phyloP scores from a whole-genome alignment of 2,888 invertebrate species.

The Platypus cylindrus region DNA sequence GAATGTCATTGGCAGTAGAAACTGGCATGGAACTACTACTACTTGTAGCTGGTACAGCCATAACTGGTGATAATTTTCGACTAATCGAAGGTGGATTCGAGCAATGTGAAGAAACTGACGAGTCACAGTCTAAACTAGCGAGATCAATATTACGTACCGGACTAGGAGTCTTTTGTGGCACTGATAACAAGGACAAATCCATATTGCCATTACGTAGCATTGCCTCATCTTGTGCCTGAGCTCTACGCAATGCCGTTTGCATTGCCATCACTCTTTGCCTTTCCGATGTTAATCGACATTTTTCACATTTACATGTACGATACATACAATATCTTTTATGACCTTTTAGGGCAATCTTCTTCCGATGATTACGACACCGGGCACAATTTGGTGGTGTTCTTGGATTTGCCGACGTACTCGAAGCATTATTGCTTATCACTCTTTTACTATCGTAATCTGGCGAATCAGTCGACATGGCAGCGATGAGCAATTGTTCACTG shows the following conservation, averaged over 20 bases:
- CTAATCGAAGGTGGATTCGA: conserved; percentile 30
- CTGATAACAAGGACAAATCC: conserved; percentile 34
- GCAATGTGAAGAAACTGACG: conserved; percentile 48
- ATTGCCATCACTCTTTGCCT: conserved; percentile 80
- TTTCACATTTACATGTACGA: conserved; percentile 72
- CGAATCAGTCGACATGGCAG: conserved; percentile 32
- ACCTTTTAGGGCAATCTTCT: conserved; percentile 77
- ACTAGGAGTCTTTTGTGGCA: conserved; percentile 27
- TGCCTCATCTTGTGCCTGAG: conserved; percentile 75
- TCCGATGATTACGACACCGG: conserved; percentile 82
- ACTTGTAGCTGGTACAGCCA: conserved; percentile 13
- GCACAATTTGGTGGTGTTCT: conserved; percentile 86
- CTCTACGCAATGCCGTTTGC: conserved; percentile 72
- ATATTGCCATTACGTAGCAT: conserved; percentile 29
- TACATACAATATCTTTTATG: conserved; percentile 87
- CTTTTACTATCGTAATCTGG: conserved; percentile 42
- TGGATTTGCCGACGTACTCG: conserved; percentile 43
- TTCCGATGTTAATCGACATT: conserved; percentile 76
- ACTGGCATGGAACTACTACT: conserved; percentile 12
- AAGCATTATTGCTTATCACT: conserved; percentile 33
- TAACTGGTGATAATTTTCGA: conserved; percentile 9
- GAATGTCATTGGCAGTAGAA: conserved; percentile 10
- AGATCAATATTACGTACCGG: conserved; percentile 34
- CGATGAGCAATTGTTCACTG: conserved; percentile 1
- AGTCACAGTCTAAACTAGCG: conserved; percentile 37